phyloP scores from a whole-genome alignment of 2,797 vertebrate species.

The Tadarida brasiliensis region DNA sequence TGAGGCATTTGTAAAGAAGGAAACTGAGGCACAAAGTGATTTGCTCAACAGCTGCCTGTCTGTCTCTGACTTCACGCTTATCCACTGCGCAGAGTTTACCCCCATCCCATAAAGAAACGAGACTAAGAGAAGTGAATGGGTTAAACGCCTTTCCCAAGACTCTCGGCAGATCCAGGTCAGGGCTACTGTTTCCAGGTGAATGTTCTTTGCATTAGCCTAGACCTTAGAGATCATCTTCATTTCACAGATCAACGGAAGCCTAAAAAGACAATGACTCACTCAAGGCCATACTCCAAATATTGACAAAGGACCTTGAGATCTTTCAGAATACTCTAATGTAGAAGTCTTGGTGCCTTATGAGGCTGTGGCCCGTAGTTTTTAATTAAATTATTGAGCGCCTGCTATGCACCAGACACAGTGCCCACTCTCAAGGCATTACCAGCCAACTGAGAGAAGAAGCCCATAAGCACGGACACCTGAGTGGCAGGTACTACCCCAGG shows the following conservation, averaged over 20 bases:
- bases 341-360: neutral
- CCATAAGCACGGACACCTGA: neutral
- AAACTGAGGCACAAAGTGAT: neutral
- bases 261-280: neutral
- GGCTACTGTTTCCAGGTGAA: neutral
- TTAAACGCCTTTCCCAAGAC: neutral
- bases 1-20: neutral
- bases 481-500: neutral
- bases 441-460: neutral
- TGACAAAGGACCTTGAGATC: constrained; percentile 32
- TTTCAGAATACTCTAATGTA: neutral
- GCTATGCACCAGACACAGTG: neutral
- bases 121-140: neutral
- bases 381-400: neutral
- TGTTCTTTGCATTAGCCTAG: constrained; percentile 30
- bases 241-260: constrained; percentile 22
- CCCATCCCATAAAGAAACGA: neutral
- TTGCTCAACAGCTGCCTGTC: neutral
- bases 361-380: neutral
- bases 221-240: constrained; percentile 22
- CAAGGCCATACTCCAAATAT: neutral
- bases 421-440: neutral
- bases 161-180: neutral
- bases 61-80: neutral
- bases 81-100: neutral